phyloP scores from a whole-genome alignment of 2,888 invertebrate species.

The Pocota personata region DNA sequence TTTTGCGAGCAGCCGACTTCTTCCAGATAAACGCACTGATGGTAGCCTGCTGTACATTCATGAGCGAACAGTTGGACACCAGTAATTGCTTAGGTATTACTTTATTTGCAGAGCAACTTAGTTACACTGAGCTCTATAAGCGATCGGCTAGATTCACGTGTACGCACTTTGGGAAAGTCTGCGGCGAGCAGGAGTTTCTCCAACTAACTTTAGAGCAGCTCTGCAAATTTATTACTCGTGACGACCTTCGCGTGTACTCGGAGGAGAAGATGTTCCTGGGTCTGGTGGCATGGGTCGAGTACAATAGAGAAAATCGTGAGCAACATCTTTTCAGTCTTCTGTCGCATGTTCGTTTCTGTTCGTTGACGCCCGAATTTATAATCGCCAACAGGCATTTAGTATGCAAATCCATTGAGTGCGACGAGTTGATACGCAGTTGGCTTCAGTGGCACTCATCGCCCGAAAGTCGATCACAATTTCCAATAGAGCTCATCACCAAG shows the following conservation, averaged over 20 bases:
- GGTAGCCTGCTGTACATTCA: slow-evolving; percentile 1
- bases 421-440: background rate
- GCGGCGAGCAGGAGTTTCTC: no score
- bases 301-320: no score
- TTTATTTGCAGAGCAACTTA: background rate
- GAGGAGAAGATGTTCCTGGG: no score
- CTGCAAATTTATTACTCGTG: no score
- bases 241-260: no score
- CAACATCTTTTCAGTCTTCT: background rate
- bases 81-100: slow-evolving; percentile 3
- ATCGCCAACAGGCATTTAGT: no score
- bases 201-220: no score
- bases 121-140: background rate
- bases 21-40: background rate
- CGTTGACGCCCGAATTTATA: background rate
- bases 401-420: background rate
- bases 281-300: no score
- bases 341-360: background rate
- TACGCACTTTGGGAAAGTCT: background rate
- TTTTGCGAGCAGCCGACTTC: slow-evolving; percentile 14
- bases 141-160: background rate
- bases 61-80: background rate
- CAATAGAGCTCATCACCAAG: no score
- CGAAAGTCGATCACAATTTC: background rate
- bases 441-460: background rate